These are phyloP conservation scores for Ectemnius cavifrons DNA, from an alignment of 2,888 invertebrate genomes.

Conservation along the genomic window DNA sequence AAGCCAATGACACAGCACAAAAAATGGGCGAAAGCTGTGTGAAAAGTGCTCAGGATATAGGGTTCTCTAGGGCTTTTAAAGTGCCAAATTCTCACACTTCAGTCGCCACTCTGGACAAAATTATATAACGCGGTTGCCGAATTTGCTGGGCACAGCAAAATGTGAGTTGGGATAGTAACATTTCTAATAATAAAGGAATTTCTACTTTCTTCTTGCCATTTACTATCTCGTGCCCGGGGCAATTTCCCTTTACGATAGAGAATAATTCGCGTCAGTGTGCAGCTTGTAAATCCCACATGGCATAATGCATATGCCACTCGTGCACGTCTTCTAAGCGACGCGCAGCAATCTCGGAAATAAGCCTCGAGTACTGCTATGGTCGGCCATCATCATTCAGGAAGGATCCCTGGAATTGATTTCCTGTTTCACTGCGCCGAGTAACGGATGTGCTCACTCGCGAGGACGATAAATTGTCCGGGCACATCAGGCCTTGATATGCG, in stretches of 20 bases:
- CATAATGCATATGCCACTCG: slow-evolving; percentile 37
- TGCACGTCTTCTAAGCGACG: slow-evolving; percentile 37
- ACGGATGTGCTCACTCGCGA: slow-evolving; percentile 14
- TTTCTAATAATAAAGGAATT: too few relatives aligned
- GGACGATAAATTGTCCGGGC: slow-evolving; percentile 25
- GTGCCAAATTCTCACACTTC: slow-evolving; percentile 39
- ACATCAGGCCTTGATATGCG: slow-evolving; percentile 7
- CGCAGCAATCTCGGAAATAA: slow-evolving; percentile 19
- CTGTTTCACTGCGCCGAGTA: slow-evolving; percentile 28
- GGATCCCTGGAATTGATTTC: slow-evolving; percentile 50
- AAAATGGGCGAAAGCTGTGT: slow-evolving; percentile 5
- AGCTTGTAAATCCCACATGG: too few relatives aligned
- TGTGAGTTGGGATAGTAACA: too few relatives aligned
- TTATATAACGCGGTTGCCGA: too few relatives aligned
- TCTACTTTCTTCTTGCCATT: too few relatives aligned
- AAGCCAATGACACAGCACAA: neutral
- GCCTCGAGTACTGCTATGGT: slow-evolving; percentile 37
- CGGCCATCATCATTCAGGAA: slow-evolving; percentile 48
- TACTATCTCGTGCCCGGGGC: too few relatives aligned
- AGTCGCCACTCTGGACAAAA: slow-evolving; percentile 11
- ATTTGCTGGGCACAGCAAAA: too few relatives aligned
- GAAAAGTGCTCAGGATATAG: slow-evolving; percentile 6
- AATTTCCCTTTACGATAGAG: too few relatives aligned
- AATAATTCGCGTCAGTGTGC: too few relatives aligned
- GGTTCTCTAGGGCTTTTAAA: slow-evolving; percentile 24